Evolutionary conservation across 1,140 invertebrate species (phyloP).

Genomic region (Capitella teleta): DNA sequence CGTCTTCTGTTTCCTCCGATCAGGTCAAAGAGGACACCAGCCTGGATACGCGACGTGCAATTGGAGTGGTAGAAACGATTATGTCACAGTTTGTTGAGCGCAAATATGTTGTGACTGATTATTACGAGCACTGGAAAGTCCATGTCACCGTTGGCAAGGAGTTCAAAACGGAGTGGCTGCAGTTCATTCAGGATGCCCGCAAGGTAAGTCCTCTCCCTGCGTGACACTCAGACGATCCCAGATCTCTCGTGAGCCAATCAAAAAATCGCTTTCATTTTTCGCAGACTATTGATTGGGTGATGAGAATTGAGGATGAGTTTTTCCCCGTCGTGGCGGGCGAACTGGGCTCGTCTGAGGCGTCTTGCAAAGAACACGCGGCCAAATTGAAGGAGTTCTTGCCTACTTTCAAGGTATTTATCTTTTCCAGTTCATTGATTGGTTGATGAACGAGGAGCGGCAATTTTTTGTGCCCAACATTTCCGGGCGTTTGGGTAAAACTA

Average conservation of each 20-base stretch:
- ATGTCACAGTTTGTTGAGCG: constrained; percentile 58
- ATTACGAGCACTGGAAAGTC: constrained; percentile 59
- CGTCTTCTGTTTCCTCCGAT: no score
- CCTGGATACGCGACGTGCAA: constrained; percentile 58
- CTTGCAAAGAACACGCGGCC: constrained; percentile 29
- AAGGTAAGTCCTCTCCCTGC: constrained; percentile 45
- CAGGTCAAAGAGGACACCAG: constrained; percentile 58
- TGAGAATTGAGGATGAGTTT: constrained; percentile 60
- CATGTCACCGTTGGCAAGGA: constrained; percentile 51
- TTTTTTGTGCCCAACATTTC: constrained; percentile 36
- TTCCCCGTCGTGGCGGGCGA: constrained; percentile 63
- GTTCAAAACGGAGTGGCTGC: constrained; percentile 55
- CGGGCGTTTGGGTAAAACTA: constrained; percentile 42
- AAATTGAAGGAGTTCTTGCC: constrained; percentile 36
- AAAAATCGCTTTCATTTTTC: constrained; percentile 12
- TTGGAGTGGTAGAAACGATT: constrained; percentile 57
- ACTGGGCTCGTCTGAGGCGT: constrained; percentile 39
- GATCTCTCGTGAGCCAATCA: not conserved
- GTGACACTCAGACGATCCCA: not conserved
- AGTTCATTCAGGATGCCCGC: constrained; percentile 60
- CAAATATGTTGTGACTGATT: constrained; percentile 54
- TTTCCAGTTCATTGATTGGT: constrained; percentile 34
- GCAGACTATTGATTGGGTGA: constrained; percentile 62
- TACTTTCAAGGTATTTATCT: constrained; percentile 31
- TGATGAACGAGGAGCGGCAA: constrained; percentile 35